Base-by-base conservation (phyloP, 2,113 vertebrate genomes). In the Paratilapia polleni region DNA sequence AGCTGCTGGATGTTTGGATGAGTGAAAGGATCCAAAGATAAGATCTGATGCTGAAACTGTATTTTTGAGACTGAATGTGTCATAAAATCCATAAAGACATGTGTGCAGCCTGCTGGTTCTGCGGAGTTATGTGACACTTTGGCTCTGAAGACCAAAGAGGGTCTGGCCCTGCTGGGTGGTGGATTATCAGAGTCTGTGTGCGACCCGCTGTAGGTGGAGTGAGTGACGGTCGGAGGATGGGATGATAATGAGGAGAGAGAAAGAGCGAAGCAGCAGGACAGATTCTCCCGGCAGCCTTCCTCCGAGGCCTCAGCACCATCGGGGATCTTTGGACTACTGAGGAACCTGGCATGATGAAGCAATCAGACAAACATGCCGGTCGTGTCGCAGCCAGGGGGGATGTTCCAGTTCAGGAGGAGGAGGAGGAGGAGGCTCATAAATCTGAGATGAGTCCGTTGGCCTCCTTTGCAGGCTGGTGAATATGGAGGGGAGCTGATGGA, bases 251-350 rank as follows among this genome's bases (percentile, higher is more conserved):
- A 80, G 59, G 24, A 2, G 31, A 8, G 52, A 77, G 28, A 52
- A 47, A 60, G 34, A 12, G 17, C 2, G 24, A 31, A 52, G 59
- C 66, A 73, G 83, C 66, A 73, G 63, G 76, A 10, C 66, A 31
- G 49, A 56, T 63, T 36, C 60, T 59, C 49, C 84, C 73, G 41
- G 73, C 78, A 86, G 9, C 73, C 17, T 54, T 15, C 61, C 78
- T 70, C 22, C 3, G 17, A 84, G 76, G 82, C 75, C 47, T 1
- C 74, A 3, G 11, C 1, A n/a, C 84, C 63, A 86, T 86, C 63
- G 13, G 73, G 84, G 84, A 52, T 80, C 68, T 80, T 41, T 85
- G 83, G 83, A 66, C 60, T 80, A 24, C 66, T 77, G 66, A 54
- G 78, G 54, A 62, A 66, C 70, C 54, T 85, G 84, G 78, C 84